These are phyloP conservation scores for Hydrolagus colliei DNA, from an alignment of 2,797 vertebrate genomes.

Conservation along the genomic window DNA sequence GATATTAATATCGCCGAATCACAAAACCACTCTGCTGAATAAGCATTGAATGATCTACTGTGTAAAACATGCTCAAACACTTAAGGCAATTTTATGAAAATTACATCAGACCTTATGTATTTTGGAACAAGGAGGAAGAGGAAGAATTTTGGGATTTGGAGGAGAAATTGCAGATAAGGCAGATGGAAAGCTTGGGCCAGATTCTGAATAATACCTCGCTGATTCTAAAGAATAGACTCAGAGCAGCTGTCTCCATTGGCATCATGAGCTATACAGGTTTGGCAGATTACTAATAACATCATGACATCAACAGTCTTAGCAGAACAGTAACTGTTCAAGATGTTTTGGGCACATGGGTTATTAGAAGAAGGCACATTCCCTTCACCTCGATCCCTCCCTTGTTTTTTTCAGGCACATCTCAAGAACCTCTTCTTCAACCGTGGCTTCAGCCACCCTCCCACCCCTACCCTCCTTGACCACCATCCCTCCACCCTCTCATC, in stretches of 20 bases:
- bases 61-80: constrained; percentile 19
- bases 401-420: too few relatives aligned
- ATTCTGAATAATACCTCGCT: constrained; percentile 30
- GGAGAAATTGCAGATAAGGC: constrained; percentile 40
- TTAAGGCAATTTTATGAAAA: constrained; percentile 6
- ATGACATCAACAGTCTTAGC: not conserved
- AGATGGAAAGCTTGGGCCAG: constrained; percentile 30
- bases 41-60: not conserved
- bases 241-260: constrained; percentile 38
- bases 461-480: too few relatives aligned
- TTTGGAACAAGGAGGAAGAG: not conserved
- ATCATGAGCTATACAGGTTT: constrained; percentile 43
- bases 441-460: too few relatives aligned
- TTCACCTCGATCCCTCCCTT: too few relatives aligned
- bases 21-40: not conserved
- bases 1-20: too few relatives aligned
- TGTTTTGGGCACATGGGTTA: too few relatives aligned
- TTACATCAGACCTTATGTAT: rapidly evolving
- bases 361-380: too few relatives aligned
- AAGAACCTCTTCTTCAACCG: too few relatives aligned
- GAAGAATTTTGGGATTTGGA: rapidly evolving
- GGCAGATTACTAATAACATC: not conserved
- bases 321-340: too few relatives aligned
- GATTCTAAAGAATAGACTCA: constrained; percentile 33
- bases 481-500: too few relatives aligned